Evolutionary conservation across 2,888 invertebrate species (phyloP), one percentile per base, ranked within the genome.

Genomic region (Cephus spinipes): DNA sequence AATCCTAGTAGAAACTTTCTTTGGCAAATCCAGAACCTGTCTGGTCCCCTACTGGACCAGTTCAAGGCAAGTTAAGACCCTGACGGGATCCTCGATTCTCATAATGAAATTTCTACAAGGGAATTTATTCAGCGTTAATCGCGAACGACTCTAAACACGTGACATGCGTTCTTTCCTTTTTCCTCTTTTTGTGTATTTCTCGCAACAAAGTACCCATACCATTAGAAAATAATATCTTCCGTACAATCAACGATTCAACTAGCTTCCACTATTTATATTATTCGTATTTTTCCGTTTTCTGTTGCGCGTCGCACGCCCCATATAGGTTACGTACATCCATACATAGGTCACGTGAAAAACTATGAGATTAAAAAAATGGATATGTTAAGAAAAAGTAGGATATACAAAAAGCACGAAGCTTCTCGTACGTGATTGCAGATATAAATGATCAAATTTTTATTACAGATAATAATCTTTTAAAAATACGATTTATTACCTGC

Each of bases 331-430:
- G 23, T 55, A 55, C 23, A 55, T 55, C 9, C 9, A 9, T 55
- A 55, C 23, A 55, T 23, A 55, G 55, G 2, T 55, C 6, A 23
- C 78, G 73, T 83, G 83, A 81, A 83, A 85, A 85, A 83, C 81
- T 85, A 85, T 80, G 80, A 83, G 74, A 81, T 82, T 78, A 79
- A 73, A 79, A 77, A 77, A 69, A 82, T 82, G 80, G 83, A 83
- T 83, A 83, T 83, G 83, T 83, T 69, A 71, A 75, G 69, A 76
- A 80, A 55, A 55, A 23, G 6, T 23, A 6, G 55, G 23, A 55
- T 23, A 55, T 55, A 55, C 55, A 9, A 55, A 55, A 23, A 55
- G 55, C 23, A 9, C 55, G 23, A 23, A 23, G 23, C 23, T 55
- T 55, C 2, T 15, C 55, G 23, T 9, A 23, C 23, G 9, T 23